Evolutionary conservation across 2,888 invertebrate species (phyloP), one percentile per base, ranked within the genome.

Genomic region (Megalurothrips usitatus): DNA sequence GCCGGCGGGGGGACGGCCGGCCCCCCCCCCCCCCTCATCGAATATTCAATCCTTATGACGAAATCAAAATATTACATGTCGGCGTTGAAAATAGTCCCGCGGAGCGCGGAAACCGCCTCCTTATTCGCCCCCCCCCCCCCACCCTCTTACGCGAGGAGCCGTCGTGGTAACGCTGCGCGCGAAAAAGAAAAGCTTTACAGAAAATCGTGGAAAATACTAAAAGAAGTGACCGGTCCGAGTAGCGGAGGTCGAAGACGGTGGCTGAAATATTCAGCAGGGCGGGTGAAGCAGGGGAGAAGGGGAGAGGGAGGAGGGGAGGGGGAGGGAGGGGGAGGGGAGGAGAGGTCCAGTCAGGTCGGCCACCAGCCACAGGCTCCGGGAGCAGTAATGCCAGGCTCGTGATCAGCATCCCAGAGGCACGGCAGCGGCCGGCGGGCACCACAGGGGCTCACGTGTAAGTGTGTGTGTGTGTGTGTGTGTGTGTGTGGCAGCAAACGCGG

Each of bases 61-160:
- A 58, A 58, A 58, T 58, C 58, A 58, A 58, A 58, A 58, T 58
- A 58, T 58, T 58, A 58, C 58, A 58, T 58, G 19, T 58, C 58
- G 17, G 58, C 58, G 58, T 19, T 0, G 14, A 58, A 58, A 58
- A 58, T 58, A 58, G 58, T 58, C 58, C 14, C 14, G 58, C 52
- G 52, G 1, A 17, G 58, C 58, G 34, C 34, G 34, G 34, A 43
- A n/a, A 43, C 34, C 34, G 34, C 34, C 34, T 2, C 34, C 34
- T 43, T 43, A 2, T 43, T 43, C 34, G 34, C 34, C 34, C 34
- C 3, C 6, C 6, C 34, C 6, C 34, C 6, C 34, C 34, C 34
- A 43, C 34, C 34, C n/a, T n/a, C n/a, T n/a, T n/a, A n/a, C n/a
- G n/a, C n/a, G n/a, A n/a, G n/a, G n/a, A n/a, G n/a, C n/a, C n/a